Base-by-base conservation (phyloP, 2,888 invertebrate genomes). In the Axea sp. region DNA sequence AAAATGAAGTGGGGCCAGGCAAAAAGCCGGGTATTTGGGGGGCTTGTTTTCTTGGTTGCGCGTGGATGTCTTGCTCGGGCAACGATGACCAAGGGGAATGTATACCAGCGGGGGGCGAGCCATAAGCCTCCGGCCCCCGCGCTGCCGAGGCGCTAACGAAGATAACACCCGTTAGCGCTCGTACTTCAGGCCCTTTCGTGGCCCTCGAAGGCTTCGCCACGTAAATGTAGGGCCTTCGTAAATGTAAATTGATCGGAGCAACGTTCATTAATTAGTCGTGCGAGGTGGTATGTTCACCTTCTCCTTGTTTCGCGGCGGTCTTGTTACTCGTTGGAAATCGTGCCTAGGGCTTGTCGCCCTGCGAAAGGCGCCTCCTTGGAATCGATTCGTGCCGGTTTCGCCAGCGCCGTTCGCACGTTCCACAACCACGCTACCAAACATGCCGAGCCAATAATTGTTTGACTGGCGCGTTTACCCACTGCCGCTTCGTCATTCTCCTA, bases 221-320 rank as follows among this genome's bases (percentile, higher is more conserved):
- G 64, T 59, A 39, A 47, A 67, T 55, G 55, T 64, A 65, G 59
- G 75, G 67, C 73, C 81, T 81, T 78, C 76, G 85, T 86, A 85
- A 86, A 86, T 86, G 85, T 86, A 86, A 86, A 86, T 86, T 81
- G 82, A 84, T 84, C 82, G 81, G 73, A 81, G 84, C 80, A 80
- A 85, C 83, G 84, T 86, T 86, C 85, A 83, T 86, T 86, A 86
- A 86, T 86, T 86, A 86, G 86, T 86, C 86, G 81, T 28, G 67
- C 75, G 75, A 82, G 78, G 79, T 82, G 79, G 83, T 84, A 80
- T 80, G 81, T 80, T 78, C 75, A 62, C 77, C 72, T 75, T 64
- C 65, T 45, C 43, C 51, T 51, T 68, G 59, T 62, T 59, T 22
- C 59, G 39, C 73, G 67, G 55, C 59, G 59, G 72, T 55, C 72